Base-by-base conservation (phyloP, 2,113 vertebrate genomes). In the Talpa occidentalis region DNA sequence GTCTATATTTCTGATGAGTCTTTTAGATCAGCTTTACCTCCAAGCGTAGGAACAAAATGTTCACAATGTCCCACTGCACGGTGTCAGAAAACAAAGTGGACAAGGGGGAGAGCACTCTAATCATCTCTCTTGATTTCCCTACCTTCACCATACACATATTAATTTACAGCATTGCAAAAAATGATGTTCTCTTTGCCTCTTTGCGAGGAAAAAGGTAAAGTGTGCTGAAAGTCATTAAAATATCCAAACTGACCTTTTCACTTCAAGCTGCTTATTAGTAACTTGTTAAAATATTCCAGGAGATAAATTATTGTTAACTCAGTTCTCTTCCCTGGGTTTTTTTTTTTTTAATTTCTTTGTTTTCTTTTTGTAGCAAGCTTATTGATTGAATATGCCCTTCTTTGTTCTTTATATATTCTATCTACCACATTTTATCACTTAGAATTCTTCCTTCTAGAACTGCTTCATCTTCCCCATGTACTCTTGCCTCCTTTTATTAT, bases 1-100 rank as follows among this genome's bases (percentile, higher is more conserved):
- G 10, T 19, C 87, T 90, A 82, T 69, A 76, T 84, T 90, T 92
- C 86, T 94, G 26, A n/a, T 67, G 81, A 90, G 37, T 24, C 37
- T 84, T 87, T 56, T 52, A 70, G 17, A 40, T 40, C 67, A 30
- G 26, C 14, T 74, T 74, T 94, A 69, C 69, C 62, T 62, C 73
- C 3, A 95, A 42, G 24, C 15, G 32, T 30, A 80, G 22, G 49
- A 88, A 77, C 5, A 37, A 85, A 73, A 62, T 52, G 10, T 78
- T 93, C 32, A 15, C 16, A 77, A 17, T 26, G 2, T 40, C 22
- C 22, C 21, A 47, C 4, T 42, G 24, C 15, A 80, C 56, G 28
- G 60, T 88, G 4, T 35, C 47, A 37, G 24, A 1, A 54, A 78
- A 60, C 2, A 19, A 76, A 52, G 22, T 32, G n/a, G 32, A 54